phyloP scores from a whole-genome alignment of 1,140 invertebrate genomes.

The Brachionus calyciflorus region DNA sequence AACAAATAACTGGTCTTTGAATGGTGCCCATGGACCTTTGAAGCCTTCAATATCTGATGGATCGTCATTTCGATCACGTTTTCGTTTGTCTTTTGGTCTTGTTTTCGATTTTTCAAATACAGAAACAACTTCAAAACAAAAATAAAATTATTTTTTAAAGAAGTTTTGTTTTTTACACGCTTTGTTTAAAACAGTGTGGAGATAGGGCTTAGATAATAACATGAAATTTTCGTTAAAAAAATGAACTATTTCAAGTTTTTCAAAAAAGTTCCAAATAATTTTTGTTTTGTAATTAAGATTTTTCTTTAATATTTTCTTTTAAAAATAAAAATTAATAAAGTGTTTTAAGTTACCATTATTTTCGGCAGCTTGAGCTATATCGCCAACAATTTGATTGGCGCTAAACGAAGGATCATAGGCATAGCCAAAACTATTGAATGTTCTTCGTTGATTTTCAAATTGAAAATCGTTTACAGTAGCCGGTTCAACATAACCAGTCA shows the following conservation, averaged over 20 bases:
- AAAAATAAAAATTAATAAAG: neutral
- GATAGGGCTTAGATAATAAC: too few relatives aligned
- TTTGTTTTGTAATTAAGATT: neutral
- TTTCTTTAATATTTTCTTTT: neutral
- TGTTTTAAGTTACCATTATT: conserved; percentile 26
- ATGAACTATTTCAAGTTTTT: too few relatives aligned
- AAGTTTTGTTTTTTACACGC: too few relatives aligned
- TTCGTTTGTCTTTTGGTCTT: conserved; percentile 34
- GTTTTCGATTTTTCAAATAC: conserved; percentile 7
- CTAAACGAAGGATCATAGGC: conserved; percentile 44
- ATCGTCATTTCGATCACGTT: conserved; percentile 60
- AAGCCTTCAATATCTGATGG: conserved; percentile 89
- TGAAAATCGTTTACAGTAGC: conserved; percentile 94
- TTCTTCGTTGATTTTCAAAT: conserved; percentile 94
- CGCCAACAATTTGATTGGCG: conserved; percentile 41
- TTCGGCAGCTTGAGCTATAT: neutral
- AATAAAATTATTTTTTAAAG: too few relatives aligned
- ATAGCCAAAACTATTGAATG: conserved; percentile 81
- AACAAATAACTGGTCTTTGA: conserved; percentile 80
- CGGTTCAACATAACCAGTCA: conserved; percentile 89
- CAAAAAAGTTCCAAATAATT: too few relatives aligned
- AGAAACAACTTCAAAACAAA: conserved; percentile 3
- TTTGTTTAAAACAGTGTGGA: too few relatives aligned
- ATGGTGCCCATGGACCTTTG: conserved; percentile 93
- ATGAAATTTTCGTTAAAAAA: too few relatives aligned